Evolutionary conservation across 2,113 vertebrate genomes (phyloP).

Genomic region (Trachemys scripta): DNA sequence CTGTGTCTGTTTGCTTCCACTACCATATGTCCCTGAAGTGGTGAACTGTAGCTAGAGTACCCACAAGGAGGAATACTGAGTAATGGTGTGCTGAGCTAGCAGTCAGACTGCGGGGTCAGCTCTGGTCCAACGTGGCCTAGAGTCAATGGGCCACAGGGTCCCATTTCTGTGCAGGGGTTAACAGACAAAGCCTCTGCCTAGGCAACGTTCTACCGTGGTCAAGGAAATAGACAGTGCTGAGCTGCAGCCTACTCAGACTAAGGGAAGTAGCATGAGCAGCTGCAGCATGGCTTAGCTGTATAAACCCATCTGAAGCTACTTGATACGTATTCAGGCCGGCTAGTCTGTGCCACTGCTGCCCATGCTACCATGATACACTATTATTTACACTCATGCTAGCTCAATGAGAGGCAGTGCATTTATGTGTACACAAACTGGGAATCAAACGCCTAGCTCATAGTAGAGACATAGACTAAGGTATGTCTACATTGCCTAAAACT

Average conservation of each 20-base stretch:
- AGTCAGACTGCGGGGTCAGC: neutral
- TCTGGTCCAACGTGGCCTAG: neutral
- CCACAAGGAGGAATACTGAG: neutral
- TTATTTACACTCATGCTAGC: neutral
- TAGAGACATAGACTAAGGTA: neutral
- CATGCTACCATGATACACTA: neutral
- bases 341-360: neutral
- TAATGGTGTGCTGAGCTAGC: neutral
- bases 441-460: neutral
- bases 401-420: neutral
- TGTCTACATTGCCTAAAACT: neutral
- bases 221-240: neutral
- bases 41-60: neutral
- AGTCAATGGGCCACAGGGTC: neutral
- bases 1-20: neutral
- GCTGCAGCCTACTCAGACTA: neutral
- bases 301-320: neutral
- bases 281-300: too few relatives aligned
- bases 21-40: neutral
- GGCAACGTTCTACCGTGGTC: neutral
- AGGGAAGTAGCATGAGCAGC: neutral
- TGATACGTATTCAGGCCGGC: neutral
- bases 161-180: neutral
- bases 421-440: neutral
- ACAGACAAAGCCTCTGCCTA: neutral